Evolutionary conservation across 2,113 vertebrate genomes (phyloP).

Genomic region (Lanius collurio): DNA sequence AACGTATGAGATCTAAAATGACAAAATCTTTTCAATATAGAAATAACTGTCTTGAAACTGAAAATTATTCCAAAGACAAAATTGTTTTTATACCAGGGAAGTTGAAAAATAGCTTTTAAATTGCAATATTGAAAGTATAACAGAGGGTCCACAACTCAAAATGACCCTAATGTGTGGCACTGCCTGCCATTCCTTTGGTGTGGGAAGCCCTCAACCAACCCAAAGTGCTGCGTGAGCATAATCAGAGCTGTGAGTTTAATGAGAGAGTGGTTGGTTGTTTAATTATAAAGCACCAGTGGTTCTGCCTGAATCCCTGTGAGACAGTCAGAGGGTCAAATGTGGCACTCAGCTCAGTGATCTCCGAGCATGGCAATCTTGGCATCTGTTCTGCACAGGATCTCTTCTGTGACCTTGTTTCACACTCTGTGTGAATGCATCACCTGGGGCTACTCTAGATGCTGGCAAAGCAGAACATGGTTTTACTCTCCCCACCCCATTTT

Average conservation of each 20-base stretch:
- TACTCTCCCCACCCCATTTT: neutral
- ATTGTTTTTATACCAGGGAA: neutral
- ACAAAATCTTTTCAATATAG: neutral
- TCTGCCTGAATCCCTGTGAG: neutral
- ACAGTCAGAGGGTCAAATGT: accelerated
- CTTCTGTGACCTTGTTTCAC: neutral
- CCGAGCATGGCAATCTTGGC: neutral
- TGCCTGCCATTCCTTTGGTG: neutral
- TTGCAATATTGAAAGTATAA: neutral
- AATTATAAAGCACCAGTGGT: neutral
- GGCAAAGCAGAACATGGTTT: neutral
- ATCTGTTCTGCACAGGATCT: neutral
- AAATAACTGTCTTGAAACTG: neutral
- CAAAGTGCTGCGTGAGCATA: neutral
- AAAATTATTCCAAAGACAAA: neutral
- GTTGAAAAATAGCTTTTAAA: neutral
- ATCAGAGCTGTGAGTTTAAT: neutral
- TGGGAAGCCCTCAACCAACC: neutral
- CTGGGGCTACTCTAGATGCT: neutral
- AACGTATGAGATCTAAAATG: neutral
- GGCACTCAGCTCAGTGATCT: neutral
- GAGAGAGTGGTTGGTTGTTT: neutral
- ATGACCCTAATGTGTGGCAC: accelerated
- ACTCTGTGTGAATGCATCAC: accelerated
- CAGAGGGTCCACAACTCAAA: neutral